Evolutionary conservation across 2,888 invertebrate species (phyloP).

Genomic region (Strigamia transsilvanica): DNA sequence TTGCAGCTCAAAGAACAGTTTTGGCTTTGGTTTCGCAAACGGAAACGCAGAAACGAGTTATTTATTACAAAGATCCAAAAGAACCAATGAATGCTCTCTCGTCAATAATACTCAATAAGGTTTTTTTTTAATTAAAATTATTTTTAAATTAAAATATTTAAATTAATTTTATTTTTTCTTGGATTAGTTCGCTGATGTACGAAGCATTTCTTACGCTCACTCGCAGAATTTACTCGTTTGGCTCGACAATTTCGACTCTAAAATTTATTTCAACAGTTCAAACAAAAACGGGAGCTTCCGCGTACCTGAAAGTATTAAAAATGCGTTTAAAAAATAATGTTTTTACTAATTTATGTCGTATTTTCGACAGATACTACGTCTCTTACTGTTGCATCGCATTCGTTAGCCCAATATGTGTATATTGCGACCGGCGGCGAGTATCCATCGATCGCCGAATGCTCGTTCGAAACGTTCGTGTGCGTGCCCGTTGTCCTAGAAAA

Average conservation of each 20-base stretch:
- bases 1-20: neutral
- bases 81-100: neutral
- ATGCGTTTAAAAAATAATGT: neutral
- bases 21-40: neutral
- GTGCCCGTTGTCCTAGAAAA: neutral
- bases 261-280: neutral
- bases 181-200: neutral
- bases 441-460: neutral
- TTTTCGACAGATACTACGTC: neutral
- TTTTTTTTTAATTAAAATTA: neutral
- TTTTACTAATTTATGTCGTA: neutral
- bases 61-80: neutral
- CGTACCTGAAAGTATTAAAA: neutral
- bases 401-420: neutral
- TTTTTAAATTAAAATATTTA: neutral
- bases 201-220: neutral
- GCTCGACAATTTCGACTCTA: neutral
- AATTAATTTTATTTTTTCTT: neutral
- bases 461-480: neutral
- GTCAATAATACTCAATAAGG: constrained; percentile 6
- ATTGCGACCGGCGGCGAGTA: neutral
- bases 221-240: neutral
- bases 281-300: neutral
- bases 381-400: neutral
- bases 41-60: neutral